Evolutionary conservation across 2,888 invertebrate genomes (phyloP), one percentile per base, ranked within the genome.

Genomic region (Lingula anatina): DNA sequence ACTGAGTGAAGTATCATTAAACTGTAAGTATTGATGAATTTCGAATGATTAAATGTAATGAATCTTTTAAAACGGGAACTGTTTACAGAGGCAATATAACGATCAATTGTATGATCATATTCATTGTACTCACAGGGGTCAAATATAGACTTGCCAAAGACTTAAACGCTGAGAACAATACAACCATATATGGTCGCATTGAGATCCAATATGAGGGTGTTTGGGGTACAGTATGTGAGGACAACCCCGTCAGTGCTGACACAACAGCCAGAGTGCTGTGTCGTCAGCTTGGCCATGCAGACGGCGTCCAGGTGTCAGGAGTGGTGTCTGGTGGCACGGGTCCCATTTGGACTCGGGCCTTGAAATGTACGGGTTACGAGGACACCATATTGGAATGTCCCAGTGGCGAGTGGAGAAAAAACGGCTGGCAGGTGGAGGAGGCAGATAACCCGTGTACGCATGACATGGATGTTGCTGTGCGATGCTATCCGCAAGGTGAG

Each of bases 351-450:
- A 47, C 71, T 44, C 61, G 60, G 26, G 55, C 56, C 5, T 40
- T 73, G 3, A 47, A 79, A 49, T 89, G 89, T 47, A 28, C 45
- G 4, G 70, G 69, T 3, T 59, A 55, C 24, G 70, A 69, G 46
- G 43, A 36, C 1, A 61, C 57, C 20, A 46, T 71, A 15, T 50
- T 51, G 7, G 45, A 63, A 0, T 71, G 71, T 50, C 35, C 18
- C 15, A 36, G 47, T 7, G 49, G 46, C 7, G 43, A 48, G 20
- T 64, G 60, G 54, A 59, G 64, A 49, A 42, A 28, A 28, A 25
- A 40, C 7, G 45, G 50, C 26, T 47, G 53, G 36, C 43, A 28
- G 12, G 49, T 50, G 26, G 46, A 50, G 24, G 53, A 53, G 35
- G 55, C 53, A 9, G 48, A 21, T 15, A 21, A 40, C n/a, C n/a